These are phyloP conservation scores for Brachypalpus laphriformis DNA, from an alignment of 2,888 invertebrate genomes.

Conservation along the genomic window DNA sequence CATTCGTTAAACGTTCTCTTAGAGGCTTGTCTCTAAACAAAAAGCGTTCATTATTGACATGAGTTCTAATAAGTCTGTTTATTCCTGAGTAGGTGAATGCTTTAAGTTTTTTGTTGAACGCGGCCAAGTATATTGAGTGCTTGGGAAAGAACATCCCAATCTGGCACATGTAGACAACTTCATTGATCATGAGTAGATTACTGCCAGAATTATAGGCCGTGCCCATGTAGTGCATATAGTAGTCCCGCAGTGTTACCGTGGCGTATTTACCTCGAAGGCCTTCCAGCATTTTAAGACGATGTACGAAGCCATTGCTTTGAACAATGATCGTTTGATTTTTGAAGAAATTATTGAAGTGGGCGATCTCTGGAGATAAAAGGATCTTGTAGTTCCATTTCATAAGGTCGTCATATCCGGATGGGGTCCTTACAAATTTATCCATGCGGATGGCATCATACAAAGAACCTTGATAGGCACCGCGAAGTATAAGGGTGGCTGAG, in stretches of 20 bases:
- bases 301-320: no score
- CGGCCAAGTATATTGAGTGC: slow-evolving; percentile 76
- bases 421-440: slow-evolving; percentile 72
- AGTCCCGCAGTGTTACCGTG: slow-evolving; percentile 73
- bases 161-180: slow-evolving; percentile 77
- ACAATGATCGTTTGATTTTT: no score
- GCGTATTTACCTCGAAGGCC: slow-evolving; percentile 17
- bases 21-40: background rate
- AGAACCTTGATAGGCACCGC: slow-evolving; percentile 80
- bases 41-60: background rate
- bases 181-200: slow-evolving; percentile 76
- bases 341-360: slow-evolving; percentile 68
- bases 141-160: slow-evolving; percentile 77
- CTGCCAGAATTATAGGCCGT: slow-evolving; percentile 68
- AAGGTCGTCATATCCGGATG: slow-evolving; percentile 75
- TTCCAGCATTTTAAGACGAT: no score
- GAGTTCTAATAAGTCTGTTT: slow-evolving; percentile 37
- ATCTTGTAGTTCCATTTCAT: slow-evolving; percentile 76
- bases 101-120: slow-evolving; percentile 77
- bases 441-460: slow-evolving; percentile 78
- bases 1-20: background rate
- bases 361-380: slow-evolving; percentile 48
- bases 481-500: slow-evolving; percentile 77
- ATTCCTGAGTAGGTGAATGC: slow-evolving; percentile 77
- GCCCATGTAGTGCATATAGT: slow-evolving; percentile 76